These are phyloP conservation scores for Oophaga sylvatica DNA, from an alignment of 2,797 vertebrate species.

Conservation along the genomic window DNA sequence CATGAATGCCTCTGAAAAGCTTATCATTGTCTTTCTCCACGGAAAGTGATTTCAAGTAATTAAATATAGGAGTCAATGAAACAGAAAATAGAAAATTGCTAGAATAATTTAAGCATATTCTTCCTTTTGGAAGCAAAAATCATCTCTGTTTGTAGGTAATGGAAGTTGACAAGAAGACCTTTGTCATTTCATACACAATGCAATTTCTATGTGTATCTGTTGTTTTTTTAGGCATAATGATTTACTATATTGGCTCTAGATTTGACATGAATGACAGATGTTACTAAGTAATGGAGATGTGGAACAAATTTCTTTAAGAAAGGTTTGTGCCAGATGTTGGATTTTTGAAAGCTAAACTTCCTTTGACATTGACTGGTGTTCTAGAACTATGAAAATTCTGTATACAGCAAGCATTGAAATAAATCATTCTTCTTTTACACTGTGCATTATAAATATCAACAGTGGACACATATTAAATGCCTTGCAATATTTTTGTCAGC, in stretches of 20 bases:
- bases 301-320: conserved; percentile 76
- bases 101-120: conserved; percentile 66
- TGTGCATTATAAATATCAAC: conserved; percentile 61
- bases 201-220: conserved; percentile 63
- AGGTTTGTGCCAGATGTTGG: conserved; percentile 76
- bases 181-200: conserved; percentile 60
- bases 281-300: conserved; percentile 74
- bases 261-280: conserved; percentile 77
- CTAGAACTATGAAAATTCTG: conserved; percentile 64
- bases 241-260: conserved; percentile 61
- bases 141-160: conserved; percentile 64
- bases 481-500: conserved; percentile 64
- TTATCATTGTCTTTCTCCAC: conserved; percentile 64
- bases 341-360: conserved; percentile 67
- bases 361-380: conserved; percentile 69
- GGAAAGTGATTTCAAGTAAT: conserved; percentile 70
- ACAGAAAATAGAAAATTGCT: conserved; percentile 68
- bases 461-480: conserved; percentile 56
- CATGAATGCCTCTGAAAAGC: conserved; percentile 64
- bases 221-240: conserved; percentile 67
- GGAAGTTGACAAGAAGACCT: conserved; percentile 65
- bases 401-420: conserved; percentile 60
- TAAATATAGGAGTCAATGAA: conserved; percentile 65
- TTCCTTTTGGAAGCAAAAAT: conserved; percentile 67
- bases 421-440: conserved; percentile 31